A percentile compares a stretch with the other conserved stretches of the same genome.
Evolutionary conservation across 2,113 vertebrate genomes (phyloP).

Genomic region (Grus americana): DNA sequence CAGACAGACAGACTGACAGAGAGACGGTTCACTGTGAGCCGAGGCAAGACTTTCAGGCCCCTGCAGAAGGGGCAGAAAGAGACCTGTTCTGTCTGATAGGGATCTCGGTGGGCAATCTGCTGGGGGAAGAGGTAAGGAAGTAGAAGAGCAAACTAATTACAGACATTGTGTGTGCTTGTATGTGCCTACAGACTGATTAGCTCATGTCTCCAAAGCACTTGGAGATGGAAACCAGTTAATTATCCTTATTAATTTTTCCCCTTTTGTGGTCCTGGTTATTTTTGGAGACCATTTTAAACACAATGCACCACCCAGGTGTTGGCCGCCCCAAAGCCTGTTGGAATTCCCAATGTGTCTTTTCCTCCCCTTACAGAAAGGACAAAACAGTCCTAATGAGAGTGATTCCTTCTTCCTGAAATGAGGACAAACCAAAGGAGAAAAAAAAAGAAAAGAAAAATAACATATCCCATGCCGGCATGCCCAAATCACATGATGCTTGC

Average conservation of each 20-base stretch:
- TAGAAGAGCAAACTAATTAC: slow-evolving; percentile 27
- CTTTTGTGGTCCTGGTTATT: slow-evolving; percentile 40
- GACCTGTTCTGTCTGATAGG: slow-evolving; percentile 44
- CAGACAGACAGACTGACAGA: slow-evolving; percentile 32
- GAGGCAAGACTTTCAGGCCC: slow-evolving; percentile 9
- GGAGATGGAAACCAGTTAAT: slow-evolving; percentile 51
- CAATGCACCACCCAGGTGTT: slow-evolving; percentile 55
- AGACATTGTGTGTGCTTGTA: slow-evolving; percentile 1
- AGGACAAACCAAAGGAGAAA: neutral
- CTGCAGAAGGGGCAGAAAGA: slow-evolving; percentile 24
- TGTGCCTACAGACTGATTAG: slow-evolving; percentile 41
- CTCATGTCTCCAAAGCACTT: slow-evolving; percentile 51
- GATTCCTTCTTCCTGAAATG: neutral
- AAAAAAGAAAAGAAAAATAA: neutral
- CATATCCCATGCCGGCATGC: neutral
- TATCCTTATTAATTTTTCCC: slow-evolving; percentile 46
- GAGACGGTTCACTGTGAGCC: neutral
- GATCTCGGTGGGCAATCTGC: slow-evolving; percentile 20
- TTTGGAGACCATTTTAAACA: slow-evolving; percentile 53
- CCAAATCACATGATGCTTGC: neutral
- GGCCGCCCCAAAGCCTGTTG: neutral
- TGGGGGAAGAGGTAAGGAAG: slow-evolving; percentile 25
- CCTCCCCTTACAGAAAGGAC: neutral
- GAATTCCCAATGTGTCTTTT: slow-evolving; percentile 4
- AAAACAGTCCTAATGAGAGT: neutral